These are phyloP conservation scores for Empis livida DNA, from an alignment of 2,888 invertebrate species.

Conservation along the genomic window DNA sequence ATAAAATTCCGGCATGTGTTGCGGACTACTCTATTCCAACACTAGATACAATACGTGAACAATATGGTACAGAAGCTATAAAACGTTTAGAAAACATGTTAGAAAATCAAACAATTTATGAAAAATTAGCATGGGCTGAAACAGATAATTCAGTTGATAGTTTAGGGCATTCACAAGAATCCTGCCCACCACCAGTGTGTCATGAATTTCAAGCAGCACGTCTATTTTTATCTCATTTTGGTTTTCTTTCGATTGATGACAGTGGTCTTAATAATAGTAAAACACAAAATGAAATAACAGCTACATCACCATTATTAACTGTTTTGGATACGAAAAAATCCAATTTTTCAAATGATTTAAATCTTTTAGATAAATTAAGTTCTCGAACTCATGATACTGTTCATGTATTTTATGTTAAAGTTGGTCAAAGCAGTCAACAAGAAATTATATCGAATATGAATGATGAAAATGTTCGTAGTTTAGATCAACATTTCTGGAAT, in stretches of 20 bases:
- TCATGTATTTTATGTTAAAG: conserved; percentile 85
- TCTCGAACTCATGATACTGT: conserved; percentile 82
- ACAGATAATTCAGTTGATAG: conserved; percentile 33
- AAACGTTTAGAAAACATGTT: conserved; percentile 57
- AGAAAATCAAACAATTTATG: conserved; percentile 52
- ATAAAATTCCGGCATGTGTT: conserved; percentile 65
- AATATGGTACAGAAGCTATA: conserved; percentile 39
- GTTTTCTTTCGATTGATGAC: conserved; percentile 58
- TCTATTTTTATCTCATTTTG: conserved; percentile 90
- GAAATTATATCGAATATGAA: conserved; percentile 55
- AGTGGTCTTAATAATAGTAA: conserved; percentile 32
- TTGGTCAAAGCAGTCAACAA: conserved; percentile 62
- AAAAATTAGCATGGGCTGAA: conserved; percentile 42
- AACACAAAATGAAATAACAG: conserved; percentile 21
- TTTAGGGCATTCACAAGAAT: conserved; percentile 51
- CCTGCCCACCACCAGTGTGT: conserved; percentile 65
- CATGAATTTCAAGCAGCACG: conserved; percentile 93
- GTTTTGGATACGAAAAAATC: conserved; percentile 34
- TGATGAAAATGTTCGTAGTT: conserved; percentile 27
- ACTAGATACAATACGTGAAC: conserved; percentile 57
- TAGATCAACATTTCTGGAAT: conserved; percentile 44
- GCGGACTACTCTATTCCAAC: conserved; percentile 87
- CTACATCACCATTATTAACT: conserved; percentile 26
- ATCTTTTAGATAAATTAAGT: conserved; percentile 72
- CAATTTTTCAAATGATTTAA: conserved; percentile 68